Percentiles rank a stretch among this genome's conserved stretches.
Evolutionary conservation across 2,888 invertebrate species (phyloP).

Genomic region (Argyra leucocephala): DNA sequence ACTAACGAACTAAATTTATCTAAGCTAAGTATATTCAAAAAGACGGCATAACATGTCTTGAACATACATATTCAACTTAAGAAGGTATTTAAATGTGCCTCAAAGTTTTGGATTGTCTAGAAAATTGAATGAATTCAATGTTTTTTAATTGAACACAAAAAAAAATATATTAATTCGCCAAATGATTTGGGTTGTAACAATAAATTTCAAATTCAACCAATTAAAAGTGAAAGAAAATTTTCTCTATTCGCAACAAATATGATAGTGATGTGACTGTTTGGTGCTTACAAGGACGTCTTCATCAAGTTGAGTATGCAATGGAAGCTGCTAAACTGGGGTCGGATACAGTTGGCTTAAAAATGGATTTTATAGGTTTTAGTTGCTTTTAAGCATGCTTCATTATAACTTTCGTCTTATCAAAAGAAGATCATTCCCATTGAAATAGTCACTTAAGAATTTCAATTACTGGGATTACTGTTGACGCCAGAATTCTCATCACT

Average conservation of each 20-base stretch:
- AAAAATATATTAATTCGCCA: too few species aligned
- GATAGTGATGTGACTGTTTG: slow-evolving; percentile 99
- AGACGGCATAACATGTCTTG: too few species aligned
- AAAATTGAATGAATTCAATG: too few species aligned
- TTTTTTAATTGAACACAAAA: too few species aligned
- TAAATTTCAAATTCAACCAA: too few species aligned
- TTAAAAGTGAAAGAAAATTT: too few species aligned
- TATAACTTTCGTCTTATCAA: slow-evolving; percentile 93
- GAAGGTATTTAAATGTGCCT: too few species aligned
- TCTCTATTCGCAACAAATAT: slow-evolving; percentile 98
- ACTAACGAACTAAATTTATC: too few species aligned
- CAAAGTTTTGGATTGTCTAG: too few species aligned
- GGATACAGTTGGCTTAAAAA: slow-evolving; percentile 93
- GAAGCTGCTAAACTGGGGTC: slow-evolving; percentile 98
- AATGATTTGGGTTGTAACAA: too few species aligned
- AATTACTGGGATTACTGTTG: slow-evolving; percentile 94
- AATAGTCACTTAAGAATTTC: slow-evolving; percentile 91
- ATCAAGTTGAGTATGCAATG: slow-evolving; percentile 99
- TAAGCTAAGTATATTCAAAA: too few species aligned
- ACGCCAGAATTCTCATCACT: slow-evolving; percentile 87
- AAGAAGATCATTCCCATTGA: slow-evolving; percentile 96
- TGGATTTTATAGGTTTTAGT: slow-evolving; percentile 87
- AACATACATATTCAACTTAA: too few species aligned
- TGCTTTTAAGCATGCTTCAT: slow-evolving; percentile 90
- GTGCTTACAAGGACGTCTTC: slow-evolving; percentile 94